Evolutionary conservation across 2,888 invertebrate genomes (phyloP).

Genomic region (Folsomia candida): DNA sequence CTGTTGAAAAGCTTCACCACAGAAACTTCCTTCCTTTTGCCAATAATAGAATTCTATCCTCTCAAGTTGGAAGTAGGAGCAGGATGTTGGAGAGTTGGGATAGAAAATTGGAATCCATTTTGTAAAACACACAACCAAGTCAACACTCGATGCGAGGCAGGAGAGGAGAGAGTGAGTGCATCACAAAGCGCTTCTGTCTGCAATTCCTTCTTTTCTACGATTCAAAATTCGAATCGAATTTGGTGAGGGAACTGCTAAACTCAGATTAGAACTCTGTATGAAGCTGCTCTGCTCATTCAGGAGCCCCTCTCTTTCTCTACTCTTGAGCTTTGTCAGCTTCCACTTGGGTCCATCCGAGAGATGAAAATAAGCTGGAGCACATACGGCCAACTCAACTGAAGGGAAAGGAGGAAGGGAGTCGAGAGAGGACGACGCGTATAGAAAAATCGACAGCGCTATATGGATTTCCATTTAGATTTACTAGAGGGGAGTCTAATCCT

Average conservation of each 20-base stretch:
- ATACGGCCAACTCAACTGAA: neutral
- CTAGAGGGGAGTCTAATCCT: constrained; percentile 4
- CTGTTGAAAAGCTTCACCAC: neutral
- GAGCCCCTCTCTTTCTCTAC: neutral
- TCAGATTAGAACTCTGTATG: constrained; percentile 7
- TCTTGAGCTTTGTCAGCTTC: neutral
- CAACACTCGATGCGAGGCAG: neutral
- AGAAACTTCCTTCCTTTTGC: constrained; percentile 5
- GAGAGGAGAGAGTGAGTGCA: neutral
- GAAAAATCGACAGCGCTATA: constrained; percentile 1
- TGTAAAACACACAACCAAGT: neutral
- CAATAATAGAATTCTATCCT: neutral
- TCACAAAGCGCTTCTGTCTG: neutral
- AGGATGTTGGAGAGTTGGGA: neutral
- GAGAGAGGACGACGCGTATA: neutral
- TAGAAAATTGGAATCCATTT: constrained; percentile 2
- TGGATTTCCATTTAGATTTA: constrained; percentile 7
- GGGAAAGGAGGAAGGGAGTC: neutral
- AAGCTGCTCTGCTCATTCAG: neutral
- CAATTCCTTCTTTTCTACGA: neutral
- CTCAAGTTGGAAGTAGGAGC: neutral
- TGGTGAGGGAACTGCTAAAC: constrained; percentile 7
- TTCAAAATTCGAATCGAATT: neutral
- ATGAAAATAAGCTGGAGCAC: neutral
- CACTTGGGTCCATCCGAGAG: neutral